Evolutionary conservation across 2,113 vertebrate genomes (phyloP).

Genomic region (Peromyscus californicus): DNA sequence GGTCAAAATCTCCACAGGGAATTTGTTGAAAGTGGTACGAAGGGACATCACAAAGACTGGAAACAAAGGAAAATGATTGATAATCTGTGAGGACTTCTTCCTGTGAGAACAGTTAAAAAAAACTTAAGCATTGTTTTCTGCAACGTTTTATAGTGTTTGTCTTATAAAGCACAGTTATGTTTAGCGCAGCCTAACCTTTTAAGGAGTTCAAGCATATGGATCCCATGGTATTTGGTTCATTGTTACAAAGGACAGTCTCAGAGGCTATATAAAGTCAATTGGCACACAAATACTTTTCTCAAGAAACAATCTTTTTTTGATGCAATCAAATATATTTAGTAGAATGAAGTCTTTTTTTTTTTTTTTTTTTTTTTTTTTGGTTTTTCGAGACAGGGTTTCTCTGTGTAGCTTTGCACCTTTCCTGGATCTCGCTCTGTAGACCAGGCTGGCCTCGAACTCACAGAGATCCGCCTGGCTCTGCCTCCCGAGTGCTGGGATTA

Average conservation of each 20-base stretch:
- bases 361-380: too few relatives aligned
- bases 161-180: neutral
- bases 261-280: neutral
- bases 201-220: neutral
- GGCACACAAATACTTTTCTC: neutral
- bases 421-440: too few relatives aligned
- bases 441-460: too few relatives aligned
- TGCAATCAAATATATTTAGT: neutral
- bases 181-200: neutral
- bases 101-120: slow-evolving; percentile 62
- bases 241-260: slow-evolving; percentile 17
- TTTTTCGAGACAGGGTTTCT: too few relatives aligned
- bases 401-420: too few relatives aligned
- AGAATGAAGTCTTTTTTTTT: neutral
- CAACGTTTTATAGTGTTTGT: slow-evolving; percentile 24
- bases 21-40: slow-evolving; percentile 65
- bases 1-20: slow-evolving; percentile 74
- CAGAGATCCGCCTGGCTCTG: too few relatives aligned
- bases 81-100: slow-evolving; percentile 57
- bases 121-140: slow-evolving; percentile 52
- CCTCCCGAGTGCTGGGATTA: too few relatives aligned
- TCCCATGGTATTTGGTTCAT: neutral
- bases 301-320: neutral
- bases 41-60: slow-evolving; percentile 61
- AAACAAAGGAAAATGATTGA: slow-evolving; percentile 60